Percentiles rank a stretch among this genome's conserved stretches.
Conservation (phyloP, 2,888 invertebrate genomes). For the Pachliopta kotzebuea region DNA sequence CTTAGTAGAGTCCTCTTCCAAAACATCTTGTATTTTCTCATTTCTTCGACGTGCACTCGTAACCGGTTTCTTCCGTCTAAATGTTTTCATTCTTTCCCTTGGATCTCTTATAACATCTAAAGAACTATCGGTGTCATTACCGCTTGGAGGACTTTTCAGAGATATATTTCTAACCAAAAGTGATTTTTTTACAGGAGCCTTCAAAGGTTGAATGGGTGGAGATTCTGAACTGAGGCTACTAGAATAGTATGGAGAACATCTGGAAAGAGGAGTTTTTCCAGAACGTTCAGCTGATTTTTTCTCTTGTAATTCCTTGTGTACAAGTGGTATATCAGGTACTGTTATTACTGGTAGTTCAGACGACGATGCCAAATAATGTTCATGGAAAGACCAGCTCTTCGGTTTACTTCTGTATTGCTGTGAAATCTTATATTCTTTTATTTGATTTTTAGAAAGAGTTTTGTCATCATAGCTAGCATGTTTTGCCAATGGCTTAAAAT, state of each 20-base stretch:
- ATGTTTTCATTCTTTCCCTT: slow-evolving; percentile 84
- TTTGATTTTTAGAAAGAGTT: slow-evolving; percentile 82
- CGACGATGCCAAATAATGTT: slow-evolving; percentile 80
- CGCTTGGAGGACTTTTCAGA: slow-evolving; percentile 86
- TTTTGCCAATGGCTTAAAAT: slow-evolving; percentile 81
- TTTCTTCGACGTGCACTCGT: slow-evolving; percentile 78
- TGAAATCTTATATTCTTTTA: slow-evolving; percentile 82
- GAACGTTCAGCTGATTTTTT: slow-evolving; percentile 67
- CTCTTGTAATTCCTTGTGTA: slow-evolving; percentile 69
- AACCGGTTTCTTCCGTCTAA: slow-evolving; percentile 84
- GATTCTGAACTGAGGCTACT: slow-evolving; percentile 88
- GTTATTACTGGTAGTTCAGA: slow-evolving; percentile 77
- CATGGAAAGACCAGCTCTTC: slow-evolving; percentile 84
- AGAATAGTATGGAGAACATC: slow-evolving; percentile 88
- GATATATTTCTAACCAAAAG: slow-evolving; percentile 81
- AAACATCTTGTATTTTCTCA: slow-evolving; percentile 79
- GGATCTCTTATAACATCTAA: slow-evolving; percentile 84
- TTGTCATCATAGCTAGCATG: slow-evolving; percentile 84
- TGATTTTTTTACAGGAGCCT: slow-evolving; percentile 83
- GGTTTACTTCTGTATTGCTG: slow-evolving; percentile 79
- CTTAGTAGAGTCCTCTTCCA: slow-evolving; percentile 75
- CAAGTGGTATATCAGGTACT: slow-evolving; percentile 76
- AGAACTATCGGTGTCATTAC: slow-evolving; percentile 88
- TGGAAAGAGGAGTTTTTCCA: slow-evolving; percentile 80
- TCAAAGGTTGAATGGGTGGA: slow-evolving; percentile 84